Base-by-base conservation (phyloP, 2,113 vertebrate species). In the Scophthalmus maximus region DNA sequence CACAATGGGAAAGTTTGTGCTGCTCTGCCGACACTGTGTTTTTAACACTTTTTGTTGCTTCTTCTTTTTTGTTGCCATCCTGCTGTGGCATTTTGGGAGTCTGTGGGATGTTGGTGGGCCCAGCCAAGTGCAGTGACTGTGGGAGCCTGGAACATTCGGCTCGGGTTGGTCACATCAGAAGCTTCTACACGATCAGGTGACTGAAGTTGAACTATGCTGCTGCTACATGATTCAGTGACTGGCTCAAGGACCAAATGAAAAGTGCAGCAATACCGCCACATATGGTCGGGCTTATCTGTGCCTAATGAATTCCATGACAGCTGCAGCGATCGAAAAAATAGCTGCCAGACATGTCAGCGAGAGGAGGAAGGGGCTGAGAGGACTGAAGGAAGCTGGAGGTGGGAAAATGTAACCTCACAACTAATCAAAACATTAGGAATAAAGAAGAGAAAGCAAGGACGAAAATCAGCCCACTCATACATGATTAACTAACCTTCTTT, bases 1-100 rank as follows among this genome's bases (percentile, higher is more conserved):
- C 70, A 87, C 86, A 87, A 72, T 80, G 53, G 61, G 56, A 65
- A 82, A 68, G 65, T 79, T 81, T 78, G 84, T 78, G 82, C 51
- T 73, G 58, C 75, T 73, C 60, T 72, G 58, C 64, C 63, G 71
- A 80, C 71, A 52, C 29, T 53, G 30, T 74, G 59, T 77, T 87
- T 81, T 82, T 44, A 50, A 77, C 88, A 79, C 32, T 73, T 42
- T 74, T 49, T 75, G 56, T 71, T 44, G 63, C 66, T 53, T 70
- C 26, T 30, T 66, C 55, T 67, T 58, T 62, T 46, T 23, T 23
- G 65, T 23, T 23, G 65, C 30, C 57, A 59, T 69, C 73, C 79
- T 69, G 77, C 83, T 83, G 83, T 60, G 62, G 56, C 68, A 81
- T 83, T 88, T 57, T 85, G 68, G 70, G 61, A 76, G 79, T 69